Base-by-base conservation (phyloP, 2,797 vertebrate species). In the Pipistrellus nathusii region DNA sequence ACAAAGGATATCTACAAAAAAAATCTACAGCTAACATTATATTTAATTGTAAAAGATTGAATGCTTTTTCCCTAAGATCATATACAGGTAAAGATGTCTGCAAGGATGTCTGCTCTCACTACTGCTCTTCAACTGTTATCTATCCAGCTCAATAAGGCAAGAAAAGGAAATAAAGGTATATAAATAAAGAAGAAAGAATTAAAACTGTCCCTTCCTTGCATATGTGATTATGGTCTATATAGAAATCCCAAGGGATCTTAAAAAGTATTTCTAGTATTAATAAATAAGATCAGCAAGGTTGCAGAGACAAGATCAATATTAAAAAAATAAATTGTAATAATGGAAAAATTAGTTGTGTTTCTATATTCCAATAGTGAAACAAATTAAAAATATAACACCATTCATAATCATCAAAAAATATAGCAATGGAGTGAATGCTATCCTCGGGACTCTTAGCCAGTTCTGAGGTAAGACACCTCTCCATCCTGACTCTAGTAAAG, bases 401-500 rank as follows among this genome's bases (percentile, higher is more conserved):
- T 66, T 73, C 72, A 73, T 30, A 75, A 72, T 59, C 32, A 69
- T 89, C 48, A 83, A 68, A 80, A 80, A 53, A 66, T 62, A 76
- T 0, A 38, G 62, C 35, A 76, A 2, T 38, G 32, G 41, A 87
- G 35, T 38, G 87, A 53, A 2, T 21, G 27, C 35, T 66, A 5
- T 17, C 81, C 83, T 53, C 59, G 38, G 30, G 32, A 78, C 72
- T 95, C 85, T 44, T 8, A 89, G 94, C 30, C 88, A 8, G 3
- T 83, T 90, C 81, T 77, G 64, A 90, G 59, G 83, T 62, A 91
- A 96, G 84, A 69, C 35, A 35, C 89, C 51, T 88, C 82, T 93
- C 82, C 38, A 93, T 82, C 76, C 53, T 85, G 92, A 96, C 90
- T 91, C 51, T 59, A 93, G 94, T 72, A 97, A 97, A 95, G 93